Percentiles rank a stretch among this genome's conserved stretches.
Evolutionary conservation across 2,797 vertebrate genomes (phyloP).

Genomic region (Leptoclinus maculatus): DNA sequence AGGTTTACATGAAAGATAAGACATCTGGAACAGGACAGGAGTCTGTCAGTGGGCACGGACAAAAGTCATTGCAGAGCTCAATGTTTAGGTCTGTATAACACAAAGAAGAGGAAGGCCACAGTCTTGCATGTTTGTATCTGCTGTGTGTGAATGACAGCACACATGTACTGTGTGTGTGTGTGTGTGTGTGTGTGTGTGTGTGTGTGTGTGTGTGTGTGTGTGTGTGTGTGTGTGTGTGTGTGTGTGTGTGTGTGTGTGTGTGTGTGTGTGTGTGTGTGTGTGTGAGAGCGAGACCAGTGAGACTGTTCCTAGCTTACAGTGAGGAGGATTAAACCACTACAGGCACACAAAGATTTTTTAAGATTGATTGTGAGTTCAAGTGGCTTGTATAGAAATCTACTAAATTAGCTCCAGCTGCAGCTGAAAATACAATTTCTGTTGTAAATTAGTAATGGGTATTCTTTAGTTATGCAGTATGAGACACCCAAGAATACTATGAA

Average conservation of each 20-base stretch:
- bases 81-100: slow-evolving; percentile 23
- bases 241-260: slow-evolving; percentile 7
- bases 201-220: background rate
- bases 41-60: slow-evolving; percentile 9
- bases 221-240: slow-evolving; percentile 14
- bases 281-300: background rate
- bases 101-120: slow-evolving; percentile 66
- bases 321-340: slow-evolving; percentile 20
- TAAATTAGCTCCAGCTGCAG: slow-evolving; percentile 7
- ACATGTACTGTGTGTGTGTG: background rate
- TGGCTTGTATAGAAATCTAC: slow-evolving; percentile 8
- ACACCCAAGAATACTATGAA: background rate
- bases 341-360: slow-evolving; percentile 28
- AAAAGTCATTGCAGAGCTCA: slow-evolving; percentile 15
- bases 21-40: slow-evolving; percentile 8
- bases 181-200: background rate
- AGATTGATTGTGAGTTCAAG: slow-evolving; percentile 3
- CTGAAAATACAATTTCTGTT: slow-evolving; percentile 5
- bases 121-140: slow-evolving; percentile 29
- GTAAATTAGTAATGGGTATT: background rate
- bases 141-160: slow-evolving; percentile 14
- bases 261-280: background rate
- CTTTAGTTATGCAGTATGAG: background rate
- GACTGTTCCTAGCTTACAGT: slow-evolving; percentile 13
- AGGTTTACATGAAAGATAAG: slow-evolving; percentile 4